Evolutionary conservation across 2,888 invertebrate species (phyloP), one percentile per base, ranked within the genome.

Genomic region (Eupithecia dodoneata): DNA sequence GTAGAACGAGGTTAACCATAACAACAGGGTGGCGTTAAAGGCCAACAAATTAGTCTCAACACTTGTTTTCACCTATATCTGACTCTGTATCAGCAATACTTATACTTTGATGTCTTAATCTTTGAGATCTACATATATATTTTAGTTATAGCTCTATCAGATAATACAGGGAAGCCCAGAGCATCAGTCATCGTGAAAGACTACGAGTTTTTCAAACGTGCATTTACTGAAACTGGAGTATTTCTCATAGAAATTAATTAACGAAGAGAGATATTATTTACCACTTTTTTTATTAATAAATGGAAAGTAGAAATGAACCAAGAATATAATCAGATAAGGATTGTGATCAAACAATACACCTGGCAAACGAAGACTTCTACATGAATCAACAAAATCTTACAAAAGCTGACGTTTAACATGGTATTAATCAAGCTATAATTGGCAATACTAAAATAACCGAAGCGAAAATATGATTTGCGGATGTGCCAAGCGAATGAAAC

Each of bases 401-500:
- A 2, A 18, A 63, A 63, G 63, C 30, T 30, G 63, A 63, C 63
- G 15, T 52, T 5, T 52, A n/a, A 44, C 15, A 65, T 71, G 47
- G 45, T 49, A 49, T 72, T 72, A 76, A 79, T 75, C 75, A 78
- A 76, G 79, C 44, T 82, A 79, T 79, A 81, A 78, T 65, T 77
- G 81, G 81, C 79, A 81, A 82, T 79, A 81, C 79, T 83, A 82
- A 80, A 83, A 85, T 86, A 76, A 59, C 59, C 69, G 18, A 75
- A 84, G 85, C 83, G 18, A 63, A 63, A 30, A 63, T 63, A 63
- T 63, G 59, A 63, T 63, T 90, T 89, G 87, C 90, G 83, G 81
- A 85, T 84, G 86, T 87, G 88, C 89, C 89, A 90, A 89, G 84
- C 83, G 81, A 85, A 86, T 83, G 79, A 81, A 79, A 85, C 82